Evolutionary conservation across 1,140 invertebrate species (phyloP), one percentile per base, ranked within the genome.

Genomic region (Sycophila sp.): DNA sequence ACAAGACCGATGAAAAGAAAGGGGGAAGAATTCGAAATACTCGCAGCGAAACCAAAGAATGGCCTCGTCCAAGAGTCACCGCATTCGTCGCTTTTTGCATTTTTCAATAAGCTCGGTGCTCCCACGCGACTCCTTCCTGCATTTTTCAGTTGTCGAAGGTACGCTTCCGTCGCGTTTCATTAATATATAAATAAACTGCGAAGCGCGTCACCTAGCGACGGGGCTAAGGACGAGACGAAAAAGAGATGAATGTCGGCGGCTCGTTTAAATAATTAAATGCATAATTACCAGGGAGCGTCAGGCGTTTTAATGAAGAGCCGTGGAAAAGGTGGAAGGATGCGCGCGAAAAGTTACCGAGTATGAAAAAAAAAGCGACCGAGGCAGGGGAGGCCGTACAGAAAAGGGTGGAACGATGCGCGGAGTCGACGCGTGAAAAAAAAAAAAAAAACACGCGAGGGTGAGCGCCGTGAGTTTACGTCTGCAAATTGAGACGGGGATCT

Each of bases 181-280:
- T n/a, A n/a, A 40, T 40, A 40, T 10, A 40, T 40, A 40, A 15
- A 40, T 40, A 40, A 10, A 10, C 11, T 10, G 38, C n/a, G 8
- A 3, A 4, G 38, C 2, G 38, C 2, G 11, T 40, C 38, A 40
- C 2, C n/a, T n/a, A n/a, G n/a, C 38, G n/a, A 15, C 38, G n/a
- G 38, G n/a, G 8, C 34, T 40, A 28, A 59, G 40, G 40, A 10
- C 36, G 24, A 15, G 13, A 26, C 15, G 15, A n/a, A 62, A 47
- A 47, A 28, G 1, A 8, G 75, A 76, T 78, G 77, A 80, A 80
- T 78, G 76, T 72, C 63, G 72, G 4, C 17, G 15, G 77, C 75
- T 80, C 77, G 77, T 81, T 83, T 79, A 82, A 81, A 82, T 83
- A 82, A 82, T 83, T 81, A 82, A 82, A 80, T 74, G 77, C 76